Conservation (phyloP, 2,797 vertebrate species). For the Onychomys leucogaster region DNA sequence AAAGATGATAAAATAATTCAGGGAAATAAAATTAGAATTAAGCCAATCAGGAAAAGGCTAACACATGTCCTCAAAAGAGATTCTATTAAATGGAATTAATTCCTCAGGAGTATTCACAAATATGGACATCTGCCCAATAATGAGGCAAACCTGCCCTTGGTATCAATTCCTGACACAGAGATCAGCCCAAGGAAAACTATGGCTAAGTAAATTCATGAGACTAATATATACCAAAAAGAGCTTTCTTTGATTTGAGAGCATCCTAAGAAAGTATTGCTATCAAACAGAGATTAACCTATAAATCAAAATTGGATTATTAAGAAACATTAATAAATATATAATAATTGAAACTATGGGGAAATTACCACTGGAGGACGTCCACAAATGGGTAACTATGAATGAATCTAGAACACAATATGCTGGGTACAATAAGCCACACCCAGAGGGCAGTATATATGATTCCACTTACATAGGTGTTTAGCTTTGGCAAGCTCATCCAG, state of each 20-base stretch:
- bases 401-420: not conserved
- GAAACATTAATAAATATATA: not conserved
- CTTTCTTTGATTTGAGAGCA: not conserved
- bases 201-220: not conserved
- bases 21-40: slow-evolving; percentile 40
- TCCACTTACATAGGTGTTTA: not conserved
- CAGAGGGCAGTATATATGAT: not conserved
- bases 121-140: not conserved
- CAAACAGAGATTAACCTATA: not conserved
- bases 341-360: not conserved
- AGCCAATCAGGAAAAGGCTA: slow-evolving; percentile 39
- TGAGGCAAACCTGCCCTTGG: not conserved
- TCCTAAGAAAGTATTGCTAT: not conserved
- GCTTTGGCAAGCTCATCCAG: too few relatives aligned
- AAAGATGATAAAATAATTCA: slow-evolving; percentile 26
- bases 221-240: not conserved
- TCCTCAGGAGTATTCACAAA: not conserved
- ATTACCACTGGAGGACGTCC: not conserved
- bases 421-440: not conserved
- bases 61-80: not conserved
- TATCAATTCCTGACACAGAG: not conserved
- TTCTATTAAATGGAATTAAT: slow-evolving; percentile 22
- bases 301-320: not conserved
- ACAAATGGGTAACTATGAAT: not conserved
- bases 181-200: not conserved